Conservation (phyloP, 2,113 vertebrate species). For the Bubo scandiacus region DNA sequence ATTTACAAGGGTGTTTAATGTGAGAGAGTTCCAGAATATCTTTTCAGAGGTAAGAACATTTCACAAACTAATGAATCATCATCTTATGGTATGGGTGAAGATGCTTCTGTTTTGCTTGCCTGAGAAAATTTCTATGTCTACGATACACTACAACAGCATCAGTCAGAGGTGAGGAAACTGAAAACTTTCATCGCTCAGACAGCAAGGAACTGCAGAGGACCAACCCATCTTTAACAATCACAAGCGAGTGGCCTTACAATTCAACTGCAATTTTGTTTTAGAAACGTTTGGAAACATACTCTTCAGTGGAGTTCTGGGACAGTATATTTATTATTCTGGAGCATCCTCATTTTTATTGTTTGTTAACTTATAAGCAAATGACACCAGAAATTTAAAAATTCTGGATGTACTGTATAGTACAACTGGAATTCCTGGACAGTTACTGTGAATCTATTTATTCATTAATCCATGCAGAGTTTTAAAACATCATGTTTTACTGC, state of each 20-base stretch:
- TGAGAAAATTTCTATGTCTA: background rate
- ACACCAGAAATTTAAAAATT: background rate
- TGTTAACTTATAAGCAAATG: background rate
- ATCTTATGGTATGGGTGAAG: background rate
- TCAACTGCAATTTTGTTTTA: background rate
- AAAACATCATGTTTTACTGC: background rate
- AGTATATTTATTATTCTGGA: background rate
- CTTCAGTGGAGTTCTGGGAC: background rate
- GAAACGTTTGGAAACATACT: background rate
- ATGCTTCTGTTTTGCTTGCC: background rate
- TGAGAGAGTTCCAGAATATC: background rate
- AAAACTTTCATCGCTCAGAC: background rate
- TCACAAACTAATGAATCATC: background rate
- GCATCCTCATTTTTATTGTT: background rate
- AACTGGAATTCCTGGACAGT: background rate
- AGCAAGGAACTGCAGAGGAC: background rate
- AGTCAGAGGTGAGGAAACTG: background rate
- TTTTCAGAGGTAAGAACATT: background rate
- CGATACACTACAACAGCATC: background rate
- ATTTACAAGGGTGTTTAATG: background rate
- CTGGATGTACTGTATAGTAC: background rate
- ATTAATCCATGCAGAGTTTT: background rate
- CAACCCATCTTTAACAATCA: background rate
- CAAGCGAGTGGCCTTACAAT: background rate
- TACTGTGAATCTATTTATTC: background rate